phyloP scores from a whole-genome alignment of 2,888 invertebrate genomes.

The Machimus rusticus region DNA sequence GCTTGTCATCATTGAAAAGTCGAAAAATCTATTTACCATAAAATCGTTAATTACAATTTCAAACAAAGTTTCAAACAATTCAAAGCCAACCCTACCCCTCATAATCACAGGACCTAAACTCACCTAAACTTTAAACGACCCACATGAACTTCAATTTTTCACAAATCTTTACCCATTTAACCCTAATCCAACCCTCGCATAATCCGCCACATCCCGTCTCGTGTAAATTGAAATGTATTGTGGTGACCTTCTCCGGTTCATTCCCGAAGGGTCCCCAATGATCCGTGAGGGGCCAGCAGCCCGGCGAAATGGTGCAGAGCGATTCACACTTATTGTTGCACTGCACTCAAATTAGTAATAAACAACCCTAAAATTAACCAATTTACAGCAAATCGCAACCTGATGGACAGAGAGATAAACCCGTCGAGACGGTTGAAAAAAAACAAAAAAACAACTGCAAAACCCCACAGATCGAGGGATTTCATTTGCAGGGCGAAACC shows the following conservation, averaged over 20 bases:
- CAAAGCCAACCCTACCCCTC: not conserved
- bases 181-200: not conserved
- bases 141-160: not conserved
- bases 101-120: not conserved
- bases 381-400: not conserved
- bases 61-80: not conserved
- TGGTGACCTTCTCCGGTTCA: not conserved
- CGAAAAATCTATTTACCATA: not conserved
- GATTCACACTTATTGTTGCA: not conserved
- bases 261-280: not conserved
- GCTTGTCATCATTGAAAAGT: not conserved
- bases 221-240: not conserved
- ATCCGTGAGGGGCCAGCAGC: not conserved
- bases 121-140: not conserved
- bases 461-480: not conserved
- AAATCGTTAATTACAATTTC: no score
- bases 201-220: not conserved
- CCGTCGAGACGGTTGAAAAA: not conserved
- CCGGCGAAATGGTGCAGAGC: not conserved
- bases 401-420: not conserved
- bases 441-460: not conserved
- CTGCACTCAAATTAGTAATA: constrained; percentile 8
- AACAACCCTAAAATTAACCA: constrained; percentile 25
- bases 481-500: not conserved
- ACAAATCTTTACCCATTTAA: not conserved